These are phyloP conservation scores for Pachyramphus minor DNA, from an alignment of 2,113 vertebrate genomes.

Conservation along the genomic window DNA sequence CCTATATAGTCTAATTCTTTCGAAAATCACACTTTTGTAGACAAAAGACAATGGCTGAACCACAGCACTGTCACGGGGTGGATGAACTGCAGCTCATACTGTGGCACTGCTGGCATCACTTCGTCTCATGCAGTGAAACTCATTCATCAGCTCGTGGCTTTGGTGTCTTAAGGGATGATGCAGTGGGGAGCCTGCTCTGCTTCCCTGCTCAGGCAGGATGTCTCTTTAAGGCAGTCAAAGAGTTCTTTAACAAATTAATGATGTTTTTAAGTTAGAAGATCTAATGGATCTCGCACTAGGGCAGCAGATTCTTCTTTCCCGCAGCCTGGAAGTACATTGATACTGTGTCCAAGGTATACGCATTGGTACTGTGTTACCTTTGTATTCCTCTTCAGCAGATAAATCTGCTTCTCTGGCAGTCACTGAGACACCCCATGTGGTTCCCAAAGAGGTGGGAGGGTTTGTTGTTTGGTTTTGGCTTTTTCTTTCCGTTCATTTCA, in stretches of 20 bases:
- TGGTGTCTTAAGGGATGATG: neutral
- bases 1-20: neutral
- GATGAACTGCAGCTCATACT: neutral
- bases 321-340: fast-evolving
- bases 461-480: neutral
- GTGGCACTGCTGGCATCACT: neutral
- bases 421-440: neutral
- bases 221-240: neutral
- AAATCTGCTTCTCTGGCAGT: neutral
- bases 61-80: neutral
- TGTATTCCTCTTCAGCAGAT: neutral
- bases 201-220: neutral
- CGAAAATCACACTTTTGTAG: neutral
- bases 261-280: neutral
- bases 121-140: neutral
- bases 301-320: neutral
- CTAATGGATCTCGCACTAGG: neutral
- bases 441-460: neutral
- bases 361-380: neutral
- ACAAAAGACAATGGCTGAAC: neutral
- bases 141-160: neutral
- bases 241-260: neutral
- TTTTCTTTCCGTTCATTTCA: neutral
- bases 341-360: neutral
- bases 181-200: neutral